Evolutionary conservation across 1,140 invertebrate species (phyloP), one percentile per base, ranked within the genome.

Genomic region (Phymorhynchus buccinoides): DNA sequence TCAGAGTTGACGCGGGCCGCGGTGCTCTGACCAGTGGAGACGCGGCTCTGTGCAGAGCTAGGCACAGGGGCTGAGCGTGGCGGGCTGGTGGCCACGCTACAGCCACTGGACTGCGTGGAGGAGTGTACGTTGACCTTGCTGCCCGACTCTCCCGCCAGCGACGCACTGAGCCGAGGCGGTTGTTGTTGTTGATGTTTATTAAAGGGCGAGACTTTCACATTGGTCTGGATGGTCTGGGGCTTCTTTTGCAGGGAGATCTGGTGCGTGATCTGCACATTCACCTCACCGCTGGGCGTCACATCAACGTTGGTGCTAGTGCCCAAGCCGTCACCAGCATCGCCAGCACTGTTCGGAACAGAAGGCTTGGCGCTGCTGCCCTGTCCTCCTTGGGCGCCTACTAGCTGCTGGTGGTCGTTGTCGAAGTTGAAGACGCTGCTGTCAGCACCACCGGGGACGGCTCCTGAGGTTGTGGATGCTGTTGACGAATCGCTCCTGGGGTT

Each of bases 181-280:
- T n/a, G n/a, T n/a, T n/a, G n/a, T n/a, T n/a, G n/a, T 37, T 66
- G 42, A 30, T 42, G 44, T n/a, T 48, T 35, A 66, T 62, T 79
- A 78, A 62, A 66, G 3, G 97, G 96, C 91, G 97, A 97, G 48
- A 98, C 97, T 9, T 97, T 97, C 27, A 98, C 97, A 93, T 97
- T 97, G 71, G 97, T 97, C 37, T 96, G 97, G 78, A 97, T 97
- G 91, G 97, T 97, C 89, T 97, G 96, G n/a, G 96, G 95, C 89
- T 96, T 96, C 96, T 39, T 96, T 95, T 52, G 96, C 35, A 96
- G 90, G 97, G 97, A 90, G 39, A 97, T 97, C 91, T 98, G 96
- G 89, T 98, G 97, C 32, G 94, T 97, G 83, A 98, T 98, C 93
- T 98, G 96, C n/a, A 98, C 96, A 0, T 96, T 97, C 93, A 97